phyloP scores from a whole-genome alignment of 1,140 invertebrate genomes.

The Drosophila insularis region DNA sequence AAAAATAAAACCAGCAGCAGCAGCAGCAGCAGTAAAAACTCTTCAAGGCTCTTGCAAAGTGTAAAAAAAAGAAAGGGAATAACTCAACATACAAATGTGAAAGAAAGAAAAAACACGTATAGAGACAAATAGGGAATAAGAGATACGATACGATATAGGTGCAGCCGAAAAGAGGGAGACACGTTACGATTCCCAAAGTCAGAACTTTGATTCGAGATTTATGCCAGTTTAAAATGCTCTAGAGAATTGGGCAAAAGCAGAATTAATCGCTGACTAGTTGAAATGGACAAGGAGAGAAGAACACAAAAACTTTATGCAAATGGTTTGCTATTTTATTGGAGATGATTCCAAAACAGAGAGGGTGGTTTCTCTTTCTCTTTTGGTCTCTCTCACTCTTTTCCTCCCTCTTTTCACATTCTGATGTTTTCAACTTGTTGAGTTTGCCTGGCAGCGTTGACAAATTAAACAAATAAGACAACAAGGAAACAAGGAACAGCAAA shows the following conservation, averaged over 20 bases:
- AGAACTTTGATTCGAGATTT: constrained; percentile 52
- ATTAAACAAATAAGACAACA: constrained; percentile 78
- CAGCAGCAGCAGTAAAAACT: neutral
- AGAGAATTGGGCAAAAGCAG: constrained; percentile 19
- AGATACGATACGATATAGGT: neutral
- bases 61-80: neutral
- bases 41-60: constrained; percentile 8
- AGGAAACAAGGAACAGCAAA: constrained; percentile 41
- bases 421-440: constrained; percentile 13
- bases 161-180: neutral
- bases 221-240: constrained; percentile 55
- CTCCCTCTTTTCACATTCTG: neutral
- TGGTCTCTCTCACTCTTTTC: neutral
- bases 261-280: constrained; percentile 37
- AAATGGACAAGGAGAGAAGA: neutral
- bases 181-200: neutral
- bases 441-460: constrained; percentile 46
- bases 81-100: neutral
- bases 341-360: neutral
- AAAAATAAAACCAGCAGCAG: neutral
- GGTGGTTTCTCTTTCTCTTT: too few relatives aligned
- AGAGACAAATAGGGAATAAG: neutral
- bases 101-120: neutral
- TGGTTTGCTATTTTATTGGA: constrained; percentile 39
- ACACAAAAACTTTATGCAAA: constrained; percentile 61